Conservation (phyloP, 2,113 vertebrate species). For the Myiozetetes cayanensis region DNA sequence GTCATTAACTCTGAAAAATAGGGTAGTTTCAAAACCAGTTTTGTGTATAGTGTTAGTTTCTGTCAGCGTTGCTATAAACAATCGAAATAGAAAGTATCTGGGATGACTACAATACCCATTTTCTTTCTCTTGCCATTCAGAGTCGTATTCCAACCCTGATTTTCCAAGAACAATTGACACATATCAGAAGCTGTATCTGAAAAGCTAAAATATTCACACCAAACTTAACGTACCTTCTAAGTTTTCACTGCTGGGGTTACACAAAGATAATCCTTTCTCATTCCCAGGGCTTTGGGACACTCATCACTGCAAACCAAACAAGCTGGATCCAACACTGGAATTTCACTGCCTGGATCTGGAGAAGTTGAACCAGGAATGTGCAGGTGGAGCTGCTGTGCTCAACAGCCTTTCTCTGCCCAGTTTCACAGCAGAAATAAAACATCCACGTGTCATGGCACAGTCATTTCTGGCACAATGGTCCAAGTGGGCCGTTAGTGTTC, state of each 20-base stretch:
- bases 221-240: not conserved
- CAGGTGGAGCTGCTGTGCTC: not conserved
- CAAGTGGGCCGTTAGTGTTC: not conserved
- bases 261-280: not conserved
- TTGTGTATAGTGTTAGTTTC: conserved; percentile 46
- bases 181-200: not conserved
- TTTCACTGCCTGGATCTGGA: not conserved
- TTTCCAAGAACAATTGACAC: not conserved
- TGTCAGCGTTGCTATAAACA: conserved; percentile 63
- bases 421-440: not conserved
- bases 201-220: not conserved
- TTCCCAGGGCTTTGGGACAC: fast-evolving
- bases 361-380: not conserved
- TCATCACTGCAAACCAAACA: not conserved
- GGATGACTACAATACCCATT: conserved; percentile 30
- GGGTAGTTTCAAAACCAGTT: conserved; percentile 61
- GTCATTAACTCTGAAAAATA: conserved; percentile 65
- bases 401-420: not conserved
- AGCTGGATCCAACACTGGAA: not conserved
- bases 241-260: not conserved
- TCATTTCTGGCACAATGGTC: not conserved
- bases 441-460: not conserved
- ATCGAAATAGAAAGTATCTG: conserved; percentile 58
- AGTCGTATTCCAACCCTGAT: not conserved
- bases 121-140: conserved; percentile 46